Conservation (phyloP, 2,797 vertebrate genomes). For the Xenentodon cancila region DNA sequence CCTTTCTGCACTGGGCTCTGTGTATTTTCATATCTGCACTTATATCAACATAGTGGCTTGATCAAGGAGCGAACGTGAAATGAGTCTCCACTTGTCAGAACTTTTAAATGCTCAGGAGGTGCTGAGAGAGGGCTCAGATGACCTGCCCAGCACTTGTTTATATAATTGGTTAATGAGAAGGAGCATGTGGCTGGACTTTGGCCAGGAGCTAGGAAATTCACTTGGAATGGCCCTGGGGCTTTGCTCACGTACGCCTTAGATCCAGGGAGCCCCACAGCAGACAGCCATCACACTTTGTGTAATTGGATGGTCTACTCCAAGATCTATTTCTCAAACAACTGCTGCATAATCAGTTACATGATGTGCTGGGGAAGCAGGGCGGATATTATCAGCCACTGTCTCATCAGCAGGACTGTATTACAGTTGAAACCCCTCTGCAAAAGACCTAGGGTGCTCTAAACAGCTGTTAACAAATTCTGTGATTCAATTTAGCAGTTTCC, state of each 20-base stretch:
- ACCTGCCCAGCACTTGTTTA: slow-evolving; percentile 42
- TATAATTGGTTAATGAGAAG: slow-evolving; percentile 54
- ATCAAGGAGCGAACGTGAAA: slow-evolving; percentile 7
- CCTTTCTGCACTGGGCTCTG: slow-evolving; percentile 34
- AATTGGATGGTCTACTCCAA: slow-evolving; percentile 62
- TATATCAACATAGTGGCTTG: slow-evolving; percentile 23
- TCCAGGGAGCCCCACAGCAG: slow-evolving; percentile 55
- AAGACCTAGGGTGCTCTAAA: slow-evolving; percentile 8
- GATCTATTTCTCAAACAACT: slow-evolving; percentile 63
- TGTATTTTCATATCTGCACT: slow-evolving; percentile 12
- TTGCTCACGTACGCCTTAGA: slow-evolving; percentile 49
- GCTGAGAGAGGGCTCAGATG: slow-evolving; percentile 25
- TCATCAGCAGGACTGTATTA: slow-evolving; percentile 58
- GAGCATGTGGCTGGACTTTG: slow-evolving; percentile 32
- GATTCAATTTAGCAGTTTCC: not conserved
- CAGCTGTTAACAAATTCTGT: slow-evolving; percentile 2
- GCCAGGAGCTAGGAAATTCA: slow-evolving; percentile 49
- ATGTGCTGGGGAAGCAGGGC: slow-evolving; percentile 69
- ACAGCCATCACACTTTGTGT: slow-evolving; percentile 64
- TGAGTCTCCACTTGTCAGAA: slow-evolving; percentile 20
- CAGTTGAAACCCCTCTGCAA: slow-evolving; percentile 30
- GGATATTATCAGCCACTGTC: slow-evolving; percentile 68
- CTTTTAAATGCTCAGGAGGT: slow-evolving; percentile 26
- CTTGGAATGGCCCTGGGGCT: slow-evolving; percentile 51
- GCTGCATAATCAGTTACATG: slow-evolving; percentile 67